phyloP scores from a whole-genome alignment of 1,140 invertebrate species.

The Tribolium castaneum region DNA sequence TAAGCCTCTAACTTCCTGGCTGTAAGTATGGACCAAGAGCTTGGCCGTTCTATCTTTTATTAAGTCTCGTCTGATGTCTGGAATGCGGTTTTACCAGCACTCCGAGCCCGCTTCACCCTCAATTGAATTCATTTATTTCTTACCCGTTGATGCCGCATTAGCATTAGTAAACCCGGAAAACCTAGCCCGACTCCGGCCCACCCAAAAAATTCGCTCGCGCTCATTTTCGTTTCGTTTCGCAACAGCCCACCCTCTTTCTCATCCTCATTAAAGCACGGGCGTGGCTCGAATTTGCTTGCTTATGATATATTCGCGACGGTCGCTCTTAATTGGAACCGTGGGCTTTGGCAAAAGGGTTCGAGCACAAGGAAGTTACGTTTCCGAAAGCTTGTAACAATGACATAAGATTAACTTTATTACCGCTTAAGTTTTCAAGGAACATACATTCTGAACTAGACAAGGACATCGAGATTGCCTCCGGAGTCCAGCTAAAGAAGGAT shows the following conservation, averaged over 20 bases:
- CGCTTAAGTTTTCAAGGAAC: constrained; percentile 27
- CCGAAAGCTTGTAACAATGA: constrained; percentile 9
- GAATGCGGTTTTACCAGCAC: constrained; percentile 42
- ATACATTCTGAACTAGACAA: constrained; percentile 31
- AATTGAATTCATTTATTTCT: constrained; percentile 40
- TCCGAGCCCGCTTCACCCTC: constrained; percentile 40
- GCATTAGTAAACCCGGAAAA: no score
- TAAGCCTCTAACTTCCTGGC: constrained; percentile 35
- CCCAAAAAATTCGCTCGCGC: not conserved
- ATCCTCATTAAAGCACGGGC: constrained; percentile 1
- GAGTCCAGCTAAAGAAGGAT: not conserved
- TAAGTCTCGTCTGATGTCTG: constrained; percentile 40
- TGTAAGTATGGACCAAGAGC: constrained; percentile 38
- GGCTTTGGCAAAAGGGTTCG: not conserved
- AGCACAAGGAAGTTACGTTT: not conserved
- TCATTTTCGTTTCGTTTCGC: not conserved
- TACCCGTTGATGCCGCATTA: not conserved
- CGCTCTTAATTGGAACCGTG: not conserved
- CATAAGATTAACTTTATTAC: constrained; percentile 35
- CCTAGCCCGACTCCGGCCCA: no score
- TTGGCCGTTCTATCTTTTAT: constrained; percentile 41
- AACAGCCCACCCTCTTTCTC: not conserved
- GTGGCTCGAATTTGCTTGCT: constrained; percentile 15
- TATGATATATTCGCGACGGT: constrained; percentile 7
- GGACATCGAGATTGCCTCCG: not conserved